Evolutionary conservation across 1,140 invertebrate species (phyloP).

Genomic region (Hestina assimilis): DNA sequence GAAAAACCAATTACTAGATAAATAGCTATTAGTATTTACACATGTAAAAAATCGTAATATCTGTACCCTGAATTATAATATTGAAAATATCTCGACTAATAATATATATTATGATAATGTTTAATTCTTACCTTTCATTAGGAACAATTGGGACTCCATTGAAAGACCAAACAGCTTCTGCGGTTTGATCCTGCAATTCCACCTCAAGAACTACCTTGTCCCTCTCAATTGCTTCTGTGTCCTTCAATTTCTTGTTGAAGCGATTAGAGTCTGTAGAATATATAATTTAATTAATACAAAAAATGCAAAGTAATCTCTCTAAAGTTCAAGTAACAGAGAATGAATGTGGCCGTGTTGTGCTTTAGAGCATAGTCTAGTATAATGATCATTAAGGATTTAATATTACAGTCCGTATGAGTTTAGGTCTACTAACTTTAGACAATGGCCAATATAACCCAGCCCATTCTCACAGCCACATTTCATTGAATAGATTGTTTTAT

Average conservation of each 20-base stretch:
- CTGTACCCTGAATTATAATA: too few species aligned
- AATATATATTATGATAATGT: not conserved
- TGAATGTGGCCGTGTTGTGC: too few species aligned
- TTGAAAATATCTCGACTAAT: too few species aligned
- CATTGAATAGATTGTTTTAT: not conserved
- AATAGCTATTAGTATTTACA: too few species aligned
- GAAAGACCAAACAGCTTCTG: slow-evolving; percentile 95
- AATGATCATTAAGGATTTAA: not conserved
- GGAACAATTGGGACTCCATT: slow-evolving; percentile 92
- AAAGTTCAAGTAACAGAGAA: too few species aligned
- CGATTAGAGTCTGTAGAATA: slow-evolving; percentile 89
- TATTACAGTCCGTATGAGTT: not conserved
- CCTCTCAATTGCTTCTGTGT: slow-evolving; percentile 93
- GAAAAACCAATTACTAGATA: too few species aligned
- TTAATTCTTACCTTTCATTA: slow-evolving; percentile 80
- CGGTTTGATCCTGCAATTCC: slow-evolving; percentile 96
- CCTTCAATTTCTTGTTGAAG: slow-evolving; percentile 98
- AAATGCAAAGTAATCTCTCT: too few species aligned
- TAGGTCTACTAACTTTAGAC: slow-evolving; percentile 30
- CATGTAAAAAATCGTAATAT: too few species aligned
- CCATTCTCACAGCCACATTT: slow-evolving; percentile 4
- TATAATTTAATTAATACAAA: too few species aligned
- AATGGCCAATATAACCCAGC: slow-evolving; percentile 24
- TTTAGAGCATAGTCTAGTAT: not conserved
- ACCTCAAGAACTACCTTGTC: slow-evolving; percentile 94